These are phyloP conservation scores for Anguilla megastoma DNA, from an alignment of 2,797 vertebrate genomes.

Conservation along the genomic window DNA sequence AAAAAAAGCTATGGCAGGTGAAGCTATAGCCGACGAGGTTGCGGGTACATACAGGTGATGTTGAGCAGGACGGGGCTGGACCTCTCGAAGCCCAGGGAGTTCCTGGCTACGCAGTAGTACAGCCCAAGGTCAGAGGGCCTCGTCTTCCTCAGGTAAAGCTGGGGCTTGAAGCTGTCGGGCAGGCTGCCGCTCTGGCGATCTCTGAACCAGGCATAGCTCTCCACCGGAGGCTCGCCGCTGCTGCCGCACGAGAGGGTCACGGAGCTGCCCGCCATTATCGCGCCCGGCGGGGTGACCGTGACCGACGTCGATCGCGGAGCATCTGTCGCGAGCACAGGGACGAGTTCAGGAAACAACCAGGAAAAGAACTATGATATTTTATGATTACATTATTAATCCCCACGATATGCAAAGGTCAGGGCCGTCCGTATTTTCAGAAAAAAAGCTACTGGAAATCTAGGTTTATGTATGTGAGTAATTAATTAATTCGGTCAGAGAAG, in stretches of 20 bases:
- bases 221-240: slow-evolving; percentile 70
- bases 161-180: slow-evolving; percentile 73
- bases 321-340: slow-evolving; percentile 51
- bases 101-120: slow-evolving; percentile 74
- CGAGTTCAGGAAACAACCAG: background rate
- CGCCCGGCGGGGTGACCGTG: slow-evolving; percentile 53
- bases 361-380: too few species aligned
- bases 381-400: too few species aligned
- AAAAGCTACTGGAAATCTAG: background rate
- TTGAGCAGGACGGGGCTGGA: slow-evolving; percentile 69
- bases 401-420: background rate
- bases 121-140: slow-evolving; percentile 69
- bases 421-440: background rate
- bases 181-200: slow-evolving; percentile 73
- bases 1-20: background rate
- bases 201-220: slow-evolving; percentile 78
- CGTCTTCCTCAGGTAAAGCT: slow-evolving; percentile 65
- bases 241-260: slow-evolving; percentile 73
- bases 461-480: too few species aligned
- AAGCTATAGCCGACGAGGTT: background rate
- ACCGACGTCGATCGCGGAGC: slow-evolving; percentile 67
- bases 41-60: slow-evolving; percentile 66
- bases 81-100: slow-evolving; percentile 72
- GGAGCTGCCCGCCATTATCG: slow-evolving; percentile 61
- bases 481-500: background rate